Base-by-base conservation (phyloP, 2,888 invertebrate species). In the Aleiodes leptofemur region DNA sequence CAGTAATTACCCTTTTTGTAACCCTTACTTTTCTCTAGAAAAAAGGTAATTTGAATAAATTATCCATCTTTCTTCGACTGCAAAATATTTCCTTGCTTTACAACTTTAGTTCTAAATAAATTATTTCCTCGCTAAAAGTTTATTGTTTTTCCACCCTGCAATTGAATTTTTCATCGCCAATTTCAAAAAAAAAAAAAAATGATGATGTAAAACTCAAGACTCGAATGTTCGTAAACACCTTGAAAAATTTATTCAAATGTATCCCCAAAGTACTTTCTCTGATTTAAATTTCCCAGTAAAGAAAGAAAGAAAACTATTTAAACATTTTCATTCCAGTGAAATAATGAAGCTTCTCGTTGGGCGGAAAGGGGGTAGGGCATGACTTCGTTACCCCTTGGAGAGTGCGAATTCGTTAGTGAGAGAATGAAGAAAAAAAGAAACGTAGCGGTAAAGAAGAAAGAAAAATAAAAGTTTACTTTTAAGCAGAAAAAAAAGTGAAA, bases 401-500 rank as follows among this genome's bases (percentile, higher is more conserved):
- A 59, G 68, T 69, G 69, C 57, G 73, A 72, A 72, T 69, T 59
- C 50, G 50, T 57, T 69, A 71, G 66, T 72, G 69, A 72, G 56
- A 56, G n/a, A 29, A 43, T 51, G 48, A 29, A 64, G 59, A 69
- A 51, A 57, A 61, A 64, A 56, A 68, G 23, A 43, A 72, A 14
- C 31, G 23, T 43, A 43, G 56, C 70, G 70, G 71, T 51, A 6
- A 34, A 59, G 66, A 31, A 50, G 34, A 38, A 43, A 29, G 61
- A 57, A 73, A 68, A 53, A 55, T 9, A 69, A 57, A 74, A 64
- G 68, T 56, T 72, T 14, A 51, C 29, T 68, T 48, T 53, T 56
- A 56, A 72, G 77, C 70, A 74, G 77, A 76, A 64, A 72, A 57
- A 61, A 51, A 69, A 77, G 73, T 79, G 16, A 69, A 23, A 56